Conservation (phyloP, 2,797 vertebrate genomes). For the Varecia variegata region DNA sequence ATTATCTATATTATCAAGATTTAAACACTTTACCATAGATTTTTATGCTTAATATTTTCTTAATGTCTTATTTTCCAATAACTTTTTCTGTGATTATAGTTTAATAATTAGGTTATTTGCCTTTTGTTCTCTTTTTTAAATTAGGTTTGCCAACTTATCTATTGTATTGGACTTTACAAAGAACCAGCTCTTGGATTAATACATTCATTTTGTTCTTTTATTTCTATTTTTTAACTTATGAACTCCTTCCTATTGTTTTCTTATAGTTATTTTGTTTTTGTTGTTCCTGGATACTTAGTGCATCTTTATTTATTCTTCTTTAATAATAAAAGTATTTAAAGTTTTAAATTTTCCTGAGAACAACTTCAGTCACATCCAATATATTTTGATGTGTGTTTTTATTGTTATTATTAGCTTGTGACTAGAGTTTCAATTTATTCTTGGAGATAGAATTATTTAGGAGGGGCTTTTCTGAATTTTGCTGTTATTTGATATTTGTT, state of each 20-base stretch:
- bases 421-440: constrained; percentile 32
- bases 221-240: constrained; percentile 6
- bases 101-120: not conserved
- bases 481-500: constrained; percentile 10
- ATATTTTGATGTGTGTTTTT: not conserved
- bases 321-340: constrained; percentile 38
- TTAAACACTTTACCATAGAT: not conserved
- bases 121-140: not conserved
- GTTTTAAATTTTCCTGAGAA: constrained; percentile 32
- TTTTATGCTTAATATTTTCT: constrained; percentile 3
- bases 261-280: not conserved
- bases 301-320: not conserved
- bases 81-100: not conserved
- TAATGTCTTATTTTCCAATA: not conserved
- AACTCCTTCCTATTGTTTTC: not conserved
- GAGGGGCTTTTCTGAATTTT: constrained; percentile 5
- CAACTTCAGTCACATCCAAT: not conserved
- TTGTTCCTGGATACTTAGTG: not conserved
- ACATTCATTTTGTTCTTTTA: not conserved
- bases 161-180: constrained; percentile 5
- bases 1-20: not conserved
- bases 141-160: constrained; percentile 16
- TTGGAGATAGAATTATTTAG: constrained; percentile 10
- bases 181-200: constrained; percentile 7
- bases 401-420: not conserved